A percentile compares a stretch with the other conserved stretches of the same genome.
These are phyloP conservation scores for Carposina sasakii DNA, from an alignment of 1,140 invertebrate genomes.

Conservation along the genomic window DNA sequence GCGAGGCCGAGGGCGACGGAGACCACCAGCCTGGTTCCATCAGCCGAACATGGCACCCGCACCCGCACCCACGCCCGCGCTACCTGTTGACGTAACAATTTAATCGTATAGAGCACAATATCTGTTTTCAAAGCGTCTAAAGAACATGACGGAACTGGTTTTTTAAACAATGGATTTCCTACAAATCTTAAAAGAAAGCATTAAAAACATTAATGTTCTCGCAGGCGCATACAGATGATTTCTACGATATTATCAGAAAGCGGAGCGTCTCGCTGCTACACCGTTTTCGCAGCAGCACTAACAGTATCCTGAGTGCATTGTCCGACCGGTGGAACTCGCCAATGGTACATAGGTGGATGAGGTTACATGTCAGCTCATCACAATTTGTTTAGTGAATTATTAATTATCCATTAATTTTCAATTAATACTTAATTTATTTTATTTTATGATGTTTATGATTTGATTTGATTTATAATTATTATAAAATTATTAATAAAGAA, in stretches of 20 bases:
- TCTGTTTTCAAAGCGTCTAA: slow-evolving; percentile 1
- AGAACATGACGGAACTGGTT: too few species aligned
- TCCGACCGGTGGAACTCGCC: slow-evolving; percentile 9
- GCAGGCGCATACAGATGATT: slow-evolving; percentile 1
- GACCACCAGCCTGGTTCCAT: slow-evolving; percentile 62
- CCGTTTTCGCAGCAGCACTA: slow-evolving; percentile 1
- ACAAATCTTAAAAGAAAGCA: too few species aligned
- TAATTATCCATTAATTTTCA: too few species aligned
- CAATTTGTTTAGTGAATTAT: too few species aligned
- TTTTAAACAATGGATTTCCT: too few species aligned
- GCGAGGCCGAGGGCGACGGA: slow-evolving; percentile 56
- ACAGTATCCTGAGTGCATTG: slow-evolving; percentile 4
- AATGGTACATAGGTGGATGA: slow-evolving; percentile 1
- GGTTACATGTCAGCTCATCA: too few species aligned
- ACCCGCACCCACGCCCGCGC: slow-evolving; percentile 62
- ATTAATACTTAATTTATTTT: too few species aligned
- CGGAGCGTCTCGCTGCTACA: not conserved
- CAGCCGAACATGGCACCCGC: slow-evolving; percentile 54
- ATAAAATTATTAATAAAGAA: too few species aligned
- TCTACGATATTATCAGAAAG: slow-evolving; percentile 6
- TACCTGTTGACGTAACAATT: slow-evolving; percentile 32
- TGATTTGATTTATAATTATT: too few species aligned
- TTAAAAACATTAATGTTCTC: too few species aligned
- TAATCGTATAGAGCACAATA: not conserved
- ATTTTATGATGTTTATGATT: too few species aligned